Base-by-base conservation (phyloP, 2,797 vertebrate genomes). In the Synanceia verrucosa region DNA sequence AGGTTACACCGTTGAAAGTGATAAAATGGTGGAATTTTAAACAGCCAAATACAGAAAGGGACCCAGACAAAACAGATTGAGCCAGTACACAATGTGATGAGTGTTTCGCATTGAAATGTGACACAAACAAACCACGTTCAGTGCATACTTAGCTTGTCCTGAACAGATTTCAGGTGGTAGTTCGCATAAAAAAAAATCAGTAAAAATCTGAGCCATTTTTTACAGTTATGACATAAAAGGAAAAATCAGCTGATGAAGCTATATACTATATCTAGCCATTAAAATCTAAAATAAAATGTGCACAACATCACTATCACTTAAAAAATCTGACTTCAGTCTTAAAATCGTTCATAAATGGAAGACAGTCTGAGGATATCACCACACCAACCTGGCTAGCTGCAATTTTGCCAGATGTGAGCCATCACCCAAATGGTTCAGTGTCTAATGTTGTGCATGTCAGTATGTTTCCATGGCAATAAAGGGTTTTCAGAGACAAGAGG, bases 391-490 rank as follows among this genome's bases (percentile, higher is more conserved):
- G 68, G 72, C 64, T 10, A 44, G 52, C 37, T 80, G 63, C 61
- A 70, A 76, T 73, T 78, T 76, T 61, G 59, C 34, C 46, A 50
- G 80, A 67, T 78, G 48, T 70, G 59, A 79, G 62, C 63, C 67
- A 52, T 77, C 82, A 55, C 39, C 50, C 73, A 70, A 76, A 73
- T 46, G 52, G 18, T 59, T 73, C 36, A 26, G 70, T 48, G 57
- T 55, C 48, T 57, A 72, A 81, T 85, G 51, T 53, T 13, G 53
- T 75, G 50, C 68, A 76, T 81, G 60, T 83, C 71, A 79, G 78
- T 75, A 82, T 70, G 82, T 87, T 87, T 81, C 83, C 83, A 86
- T 84, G 79, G 72, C 62, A 48, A 81, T 87, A 9, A 50, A 43
- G 52, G 43, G 41, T 43, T 74, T 75, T 60, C 23, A 41, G 71